Base-by-base conservation (phyloP, 2,797 vertebrate genomes). In the Alectoris magna region DNA sequence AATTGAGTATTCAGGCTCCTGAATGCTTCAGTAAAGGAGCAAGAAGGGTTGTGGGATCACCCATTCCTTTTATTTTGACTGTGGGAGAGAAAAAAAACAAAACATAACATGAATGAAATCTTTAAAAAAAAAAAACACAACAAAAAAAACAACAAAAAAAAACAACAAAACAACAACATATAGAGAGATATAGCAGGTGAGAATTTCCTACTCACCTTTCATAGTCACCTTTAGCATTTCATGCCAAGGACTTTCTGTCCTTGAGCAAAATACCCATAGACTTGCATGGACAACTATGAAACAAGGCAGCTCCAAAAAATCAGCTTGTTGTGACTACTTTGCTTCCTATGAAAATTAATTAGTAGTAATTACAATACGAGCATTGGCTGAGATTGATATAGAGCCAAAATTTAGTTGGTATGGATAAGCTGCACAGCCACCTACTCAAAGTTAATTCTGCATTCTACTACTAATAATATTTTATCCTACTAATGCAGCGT, bases 1-100 rank as follows among this genome's bases (percentile, higher is more conserved):
- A 96, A 96, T 70, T 62, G 68, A 93, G 92, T 63, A 79, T 81
- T 94, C 58, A 74, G 87, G 14, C 19, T 89, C 49, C 68, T 59
- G 75, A 89, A 93, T 41, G 14, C 55, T 92, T 95, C 24, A 73
- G 67, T 91, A 91, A 83, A 59, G 23, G 21, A 13, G 43, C 36
- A 51, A 51, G 34, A 71, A 82, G 21, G 10, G 5, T n/a, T 87
- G 23, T 5, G 18, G 11, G 23, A 76, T 79, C 63, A 88, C 48
- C 77, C 15, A 18, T 24, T 46, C 24, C 9, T n/a, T 11, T 43
- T 69, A 4, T 87, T 93, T 76, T 82, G 62, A 51, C 38, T 41
- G 11, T 24, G 9, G 73, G 12, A 68, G 72, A 88, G 44, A 78
- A 92, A 44, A 26, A 51, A 53, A 10, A 17, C 29, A 53, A 17